Conservation (phyloP, 2,797 vertebrate genomes). For the Sebastes goodei region DNA sequence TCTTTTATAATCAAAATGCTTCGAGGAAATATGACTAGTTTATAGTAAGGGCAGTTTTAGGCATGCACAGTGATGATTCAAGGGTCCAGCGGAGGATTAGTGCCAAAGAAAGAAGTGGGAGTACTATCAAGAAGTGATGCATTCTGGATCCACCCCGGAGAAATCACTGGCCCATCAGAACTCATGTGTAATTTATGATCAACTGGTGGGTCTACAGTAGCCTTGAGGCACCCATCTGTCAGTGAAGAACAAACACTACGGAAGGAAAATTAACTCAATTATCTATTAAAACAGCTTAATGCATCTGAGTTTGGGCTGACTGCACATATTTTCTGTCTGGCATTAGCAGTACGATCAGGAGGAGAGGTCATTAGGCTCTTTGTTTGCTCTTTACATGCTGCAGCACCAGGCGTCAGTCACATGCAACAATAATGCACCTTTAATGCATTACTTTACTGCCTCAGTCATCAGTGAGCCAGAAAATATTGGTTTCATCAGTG, state of each 20-base stretch:
- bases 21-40: background rate
- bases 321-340: conserved; percentile 43
- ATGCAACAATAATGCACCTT: conserved; percentile 62
- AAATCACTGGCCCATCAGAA: conserved; percentile 64
- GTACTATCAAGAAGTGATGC: conserved; percentile 52
- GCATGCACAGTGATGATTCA: background rate
- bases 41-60: background rate
- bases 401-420: conserved; percentile 24
- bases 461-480: conserved; percentile 44
- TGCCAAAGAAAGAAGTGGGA: conserved; percentile 15
- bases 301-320: conserved; percentile 62
- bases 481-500: conserved; percentile 40
- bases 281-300: conserved; percentile 70
- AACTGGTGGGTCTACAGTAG: conserved; percentile 57
- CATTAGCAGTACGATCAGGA: conserved; percentile 42
- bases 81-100: conserved; percentile 6
- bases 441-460: conserved; percentile 59
- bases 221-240: conserved; percentile 71
- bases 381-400: conserved; percentile 34
- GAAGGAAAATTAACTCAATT: conserved; percentile 62
- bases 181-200: conserved; percentile 76
- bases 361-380: conserved; percentile 20
- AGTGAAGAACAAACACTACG: conserved; percentile 60
- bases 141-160: conserved; percentile 61
- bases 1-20: background rate